A percentile compares a stretch with the other conserved stretches of the same genome.
Evolutionary conservation across 2,797 vertebrate genomes (phyloP).

Genomic region (Limosa lapponica): DNA sequence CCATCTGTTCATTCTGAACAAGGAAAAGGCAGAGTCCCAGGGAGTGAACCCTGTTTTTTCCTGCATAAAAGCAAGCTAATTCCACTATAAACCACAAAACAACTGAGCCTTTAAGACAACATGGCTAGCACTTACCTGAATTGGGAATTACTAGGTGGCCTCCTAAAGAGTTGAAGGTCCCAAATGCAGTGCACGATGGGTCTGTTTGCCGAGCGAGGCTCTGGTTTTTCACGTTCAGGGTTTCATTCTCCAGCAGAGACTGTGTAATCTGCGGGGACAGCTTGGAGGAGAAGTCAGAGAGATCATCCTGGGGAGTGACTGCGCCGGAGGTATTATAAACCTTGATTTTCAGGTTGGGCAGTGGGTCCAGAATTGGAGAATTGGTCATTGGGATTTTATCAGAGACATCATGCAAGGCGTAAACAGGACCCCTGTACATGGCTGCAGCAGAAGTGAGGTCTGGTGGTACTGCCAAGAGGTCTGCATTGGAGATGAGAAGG

Average conservation of each 20-base stretch:
- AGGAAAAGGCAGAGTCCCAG: not conserved
- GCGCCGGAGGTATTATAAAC: constrained; percentile 93
- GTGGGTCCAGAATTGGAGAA: constrained; percentile 94
- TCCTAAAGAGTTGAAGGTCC: constrained; percentile 95
- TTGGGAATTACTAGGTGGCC: constrained; percentile 95
- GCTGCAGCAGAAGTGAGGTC: constrained; percentile 96
- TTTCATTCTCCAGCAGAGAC: constrained; percentile 91
- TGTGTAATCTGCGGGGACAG: constrained; percentile 93
- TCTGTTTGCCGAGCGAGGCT: constrained; percentile 92
- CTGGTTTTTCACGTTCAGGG: constrained; percentile 91
- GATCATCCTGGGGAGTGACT: constrained; percentile 94
- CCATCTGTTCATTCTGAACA: not conserved
- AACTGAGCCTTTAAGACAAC: not conserved
- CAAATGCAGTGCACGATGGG: constrained; percentile 91
- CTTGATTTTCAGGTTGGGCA: constrained; percentile 97
- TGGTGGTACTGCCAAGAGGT: constrained; percentile 93
- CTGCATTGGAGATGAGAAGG: constrained; percentile 67
- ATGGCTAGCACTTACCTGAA: constrained; percentile 84
- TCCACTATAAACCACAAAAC: not conserved
- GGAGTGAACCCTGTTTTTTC: not conserved
- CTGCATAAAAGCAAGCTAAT: not conserved
- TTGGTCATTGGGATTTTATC: constrained; percentile 99
- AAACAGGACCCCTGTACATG: constrained; percentile 95
- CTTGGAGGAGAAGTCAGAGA: constrained; percentile 91
- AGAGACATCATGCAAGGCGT: constrained; percentile 93